A percentile compares a stretch with the other conserved stretches of the same genome.
Evolutionary conservation across 2,888 invertebrate genomes (phyloP).

Genomic region (Eristalinus aeneus): DNA sequence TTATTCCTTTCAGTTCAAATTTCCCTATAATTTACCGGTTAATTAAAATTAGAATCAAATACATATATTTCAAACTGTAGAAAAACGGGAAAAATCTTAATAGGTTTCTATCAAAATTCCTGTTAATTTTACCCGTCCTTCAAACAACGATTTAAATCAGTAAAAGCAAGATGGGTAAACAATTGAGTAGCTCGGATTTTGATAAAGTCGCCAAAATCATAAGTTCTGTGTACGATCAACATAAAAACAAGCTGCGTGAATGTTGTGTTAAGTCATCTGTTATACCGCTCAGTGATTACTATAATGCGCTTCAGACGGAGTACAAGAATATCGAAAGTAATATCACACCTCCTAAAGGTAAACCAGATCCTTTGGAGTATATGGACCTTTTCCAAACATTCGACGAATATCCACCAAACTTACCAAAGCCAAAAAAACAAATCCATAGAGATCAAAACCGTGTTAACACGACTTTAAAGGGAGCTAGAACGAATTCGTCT

Average conservation of each 20-base stretch:
- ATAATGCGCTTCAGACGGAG: constrained; percentile 73
- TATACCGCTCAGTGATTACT: constrained; percentile 73
- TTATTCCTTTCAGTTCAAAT: background rate
- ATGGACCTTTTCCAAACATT: constrained; percentile 75
- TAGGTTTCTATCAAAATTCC: background rate
- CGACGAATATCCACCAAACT: constrained; percentile 76
- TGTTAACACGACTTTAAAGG: constrained; percentile 72
- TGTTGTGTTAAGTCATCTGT: constrained; percentile 74
- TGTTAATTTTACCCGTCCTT: background rate
- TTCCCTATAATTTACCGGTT: background rate
- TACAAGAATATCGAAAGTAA: constrained; percentile 69
- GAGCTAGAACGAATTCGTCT: constrained; percentile 42
- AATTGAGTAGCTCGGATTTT: constrained; percentile 54
- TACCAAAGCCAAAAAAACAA: constrained; percentile 73
- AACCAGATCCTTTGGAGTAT: constrained; percentile 73
- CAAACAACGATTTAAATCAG: background rate
- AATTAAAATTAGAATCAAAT: background rate
- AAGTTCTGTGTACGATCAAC: constrained; percentile 57
- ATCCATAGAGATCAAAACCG: constrained; percentile 73
- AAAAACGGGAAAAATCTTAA: background rate
- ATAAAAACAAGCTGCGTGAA: constrained; percentile 72
- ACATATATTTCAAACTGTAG: background rate
- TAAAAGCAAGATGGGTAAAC: constrained; percentile 20
- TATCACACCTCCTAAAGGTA: constrained; percentile 69
- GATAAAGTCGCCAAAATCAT: constrained; percentile 69